Conservation (phyloP, 2,888 invertebrate species). For the Xestia xanthographa region DNA sequence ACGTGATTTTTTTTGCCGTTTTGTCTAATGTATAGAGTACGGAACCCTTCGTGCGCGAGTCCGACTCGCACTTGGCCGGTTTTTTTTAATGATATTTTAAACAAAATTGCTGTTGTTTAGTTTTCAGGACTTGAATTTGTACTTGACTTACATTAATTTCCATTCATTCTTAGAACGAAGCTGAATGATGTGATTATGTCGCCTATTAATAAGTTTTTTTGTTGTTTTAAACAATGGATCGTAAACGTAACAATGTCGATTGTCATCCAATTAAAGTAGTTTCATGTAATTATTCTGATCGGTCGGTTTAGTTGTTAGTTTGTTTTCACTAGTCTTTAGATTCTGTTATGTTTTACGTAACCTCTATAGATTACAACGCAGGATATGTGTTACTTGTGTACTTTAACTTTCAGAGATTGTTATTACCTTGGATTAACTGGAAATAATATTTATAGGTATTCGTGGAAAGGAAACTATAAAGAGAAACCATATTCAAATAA, state of each 20-base stretch:
- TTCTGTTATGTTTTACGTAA: conserved; percentile 55
- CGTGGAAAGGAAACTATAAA: conserved; percentile 52
- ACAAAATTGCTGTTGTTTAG: neutral
- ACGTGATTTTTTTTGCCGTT: no score
- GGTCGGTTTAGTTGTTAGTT: conserved; percentile 36
- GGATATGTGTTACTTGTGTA: conserved; percentile 13
- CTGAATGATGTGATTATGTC: conserved; percentile 37
- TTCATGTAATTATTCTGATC: conserved; percentile 61
- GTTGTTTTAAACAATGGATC: conserved; percentile 61
- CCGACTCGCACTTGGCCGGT: no score
- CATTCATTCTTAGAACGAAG: conserved; percentile 27
- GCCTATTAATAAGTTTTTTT: conserved; percentile 49
- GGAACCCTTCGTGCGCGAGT: no score
- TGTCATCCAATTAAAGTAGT: conserved; percentile 66
- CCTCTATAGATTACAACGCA: conserved; percentile 20
- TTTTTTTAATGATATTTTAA: neutral
- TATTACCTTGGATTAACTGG: neutral
- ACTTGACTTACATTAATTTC: conserved; percentile 28
- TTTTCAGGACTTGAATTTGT: conserved; percentile 50
- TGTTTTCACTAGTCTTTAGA: conserved; percentile 48
- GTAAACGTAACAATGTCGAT: conserved; percentile 63
- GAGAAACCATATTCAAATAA: conserved; percentile 37
- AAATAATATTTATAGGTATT: conserved; percentile 27
- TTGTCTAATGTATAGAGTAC: no score
- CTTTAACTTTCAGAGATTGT: conserved; percentile 6